A percentile compares a stretch with the other conserved stretches of the same genome.
Evolutionary conservation across 2,888 invertebrate species (phyloP).

Genomic region (Eilema caniola): DNA sequence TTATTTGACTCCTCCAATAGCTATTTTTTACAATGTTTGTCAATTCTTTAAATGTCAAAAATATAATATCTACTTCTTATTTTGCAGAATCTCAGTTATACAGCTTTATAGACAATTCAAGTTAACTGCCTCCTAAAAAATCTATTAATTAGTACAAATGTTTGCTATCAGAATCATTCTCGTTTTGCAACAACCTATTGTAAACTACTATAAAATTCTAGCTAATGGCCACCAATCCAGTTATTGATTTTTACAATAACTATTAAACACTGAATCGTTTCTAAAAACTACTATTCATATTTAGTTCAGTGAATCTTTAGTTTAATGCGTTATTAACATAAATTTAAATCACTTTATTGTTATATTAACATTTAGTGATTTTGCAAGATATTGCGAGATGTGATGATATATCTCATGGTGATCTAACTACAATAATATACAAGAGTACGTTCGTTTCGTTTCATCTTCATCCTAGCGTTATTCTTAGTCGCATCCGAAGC

Average conservation of each 20-base stretch:
- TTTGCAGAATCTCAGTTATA: not conserved
- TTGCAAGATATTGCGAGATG: slow-evolving; percentile 38
- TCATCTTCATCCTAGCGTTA: too few relatives aligned
- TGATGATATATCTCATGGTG: not conserved
- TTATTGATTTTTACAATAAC: not conserved
- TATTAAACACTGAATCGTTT: not conserved
- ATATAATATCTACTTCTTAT: not conserved
- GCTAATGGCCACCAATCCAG: not conserved
- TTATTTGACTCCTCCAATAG: too few relatives aligned
- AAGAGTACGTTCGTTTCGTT: too few relatives aligned
- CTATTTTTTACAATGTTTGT: too few relatives aligned
- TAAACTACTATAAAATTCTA: not conserved
- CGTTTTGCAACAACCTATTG: slow-evolving; percentile 3
- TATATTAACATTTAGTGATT: slow-evolving; percentile 18
- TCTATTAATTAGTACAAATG: not conserved
- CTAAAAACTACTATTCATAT: slow-evolving; percentile 1
- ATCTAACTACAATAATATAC: not conserved
- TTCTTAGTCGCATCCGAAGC: too few relatives aligned
- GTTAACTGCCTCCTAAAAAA: not conserved
- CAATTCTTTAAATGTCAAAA: not conserved
- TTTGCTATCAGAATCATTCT: not conserved
- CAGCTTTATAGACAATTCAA: not conserved
- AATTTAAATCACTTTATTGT: slow-evolving; percentile 15
- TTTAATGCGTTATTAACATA: slow-evolving; percentile 20
- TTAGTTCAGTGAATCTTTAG: slow-evolving; percentile 11